Conservation (phyloP, 2,888 invertebrate genomes). For the Paralinhomoeus sp. region DNA sequence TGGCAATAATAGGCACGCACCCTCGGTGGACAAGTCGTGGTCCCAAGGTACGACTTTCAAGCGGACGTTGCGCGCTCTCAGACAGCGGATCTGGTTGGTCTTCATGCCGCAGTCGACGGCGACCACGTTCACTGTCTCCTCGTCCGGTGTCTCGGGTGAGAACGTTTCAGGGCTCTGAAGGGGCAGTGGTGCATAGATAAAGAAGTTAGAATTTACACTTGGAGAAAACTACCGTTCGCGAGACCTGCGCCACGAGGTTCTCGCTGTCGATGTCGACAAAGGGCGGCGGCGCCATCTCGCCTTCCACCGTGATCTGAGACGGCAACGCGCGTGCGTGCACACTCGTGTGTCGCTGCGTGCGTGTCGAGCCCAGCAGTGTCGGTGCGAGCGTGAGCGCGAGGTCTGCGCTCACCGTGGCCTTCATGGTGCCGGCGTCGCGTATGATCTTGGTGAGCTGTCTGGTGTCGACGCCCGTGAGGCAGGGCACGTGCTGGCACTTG, state of each 20-base stretch:
- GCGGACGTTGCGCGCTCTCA: conserved; percentile 57
- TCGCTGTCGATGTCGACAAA: conserved; percentile 58
- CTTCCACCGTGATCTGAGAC: too few relatives aligned
- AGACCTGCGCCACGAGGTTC: conserved; percentile 77
- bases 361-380: too few relatives aligned
- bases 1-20: too few relatives aligned
- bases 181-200: too few relatives aligned
- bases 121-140: conserved; percentile 34
- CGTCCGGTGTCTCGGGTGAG: conserved; percentile 7
- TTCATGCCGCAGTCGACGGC: conserved; percentile 88
- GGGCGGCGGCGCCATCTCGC: conserved; percentile 18
- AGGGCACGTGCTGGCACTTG: conserved; percentile 25
- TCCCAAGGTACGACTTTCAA: conserved; percentile 86
- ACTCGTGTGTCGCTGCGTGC: too few relatives aligned
- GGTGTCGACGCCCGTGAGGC: conserved; percentile 55
- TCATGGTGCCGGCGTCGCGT: conserved; percentile 59
- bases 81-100: conserved; percentile 76
- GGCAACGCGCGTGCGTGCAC: too few relatives aligned
- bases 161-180: too few relatives aligned
- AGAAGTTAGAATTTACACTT: too few relatives aligned
- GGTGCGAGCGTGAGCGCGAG: too few relatives aligned
- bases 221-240: too few relatives aligned
- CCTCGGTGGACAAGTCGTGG: conserved; percentile 23
- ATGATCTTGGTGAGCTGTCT: conserved; percentile 72
- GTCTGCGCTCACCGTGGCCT: conserved; percentile 42